Percentiles rank a stretch among this genome's conserved stretches.
phyloP scores from a whole-genome alignment of 2,888 invertebrate species.

The Silvanus unidentatus region DNA sequence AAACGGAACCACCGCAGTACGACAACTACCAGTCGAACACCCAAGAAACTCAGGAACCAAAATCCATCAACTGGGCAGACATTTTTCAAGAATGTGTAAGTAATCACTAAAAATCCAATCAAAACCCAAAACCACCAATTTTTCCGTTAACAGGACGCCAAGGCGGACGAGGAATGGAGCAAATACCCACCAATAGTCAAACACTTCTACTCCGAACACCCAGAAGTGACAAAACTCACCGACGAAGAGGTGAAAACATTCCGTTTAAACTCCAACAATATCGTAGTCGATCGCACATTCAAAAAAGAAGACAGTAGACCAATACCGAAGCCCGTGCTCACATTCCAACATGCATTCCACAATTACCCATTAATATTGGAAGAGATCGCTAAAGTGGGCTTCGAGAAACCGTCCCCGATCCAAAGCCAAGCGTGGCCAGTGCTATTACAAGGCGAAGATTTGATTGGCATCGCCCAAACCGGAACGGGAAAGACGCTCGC shows the following conservation, averaged over 20 bases:
- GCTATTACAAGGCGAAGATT: conserved; percentile 79
- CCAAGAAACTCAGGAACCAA: too few relatives aligned
- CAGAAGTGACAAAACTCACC: conserved; percentile 61
- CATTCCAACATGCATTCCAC: conserved; percentile 78
- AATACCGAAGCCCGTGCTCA: conserved; percentile 71
- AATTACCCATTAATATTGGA: conserved; percentile 76
- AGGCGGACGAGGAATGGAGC: conserved; percentile 52
- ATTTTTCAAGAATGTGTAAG: not conserved
- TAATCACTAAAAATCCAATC: too few relatives aligned
- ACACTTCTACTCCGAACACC: conserved; percentile 77
- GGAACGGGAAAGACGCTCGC: conserved; percentile 91
- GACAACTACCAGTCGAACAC: too few relatives aligned
- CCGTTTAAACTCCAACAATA: conserved; percentile 63
- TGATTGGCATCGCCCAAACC: conserved; percentile 96
- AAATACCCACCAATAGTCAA: conserved; percentile 66
- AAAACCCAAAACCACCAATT: conserved; percentile 25
- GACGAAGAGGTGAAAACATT: conserved; percentile 59
- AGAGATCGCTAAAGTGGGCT: conserved; percentile 76
- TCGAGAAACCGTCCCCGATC: conserved; percentile 81
- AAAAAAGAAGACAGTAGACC: conserved; percentile 35
- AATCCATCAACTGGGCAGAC: not conserved
- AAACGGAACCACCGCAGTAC: too few relatives aligned
- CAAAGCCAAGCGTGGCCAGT: conserved; percentile 95
- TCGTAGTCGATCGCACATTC: conserved; percentile 65
- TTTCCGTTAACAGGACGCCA: conserved; percentile 14